These are phyloP conservation scores for Polydesmus complanatus DNA, from an alignment of 2,888 invertebrate species.

Conservation along the genomic window DNA sequence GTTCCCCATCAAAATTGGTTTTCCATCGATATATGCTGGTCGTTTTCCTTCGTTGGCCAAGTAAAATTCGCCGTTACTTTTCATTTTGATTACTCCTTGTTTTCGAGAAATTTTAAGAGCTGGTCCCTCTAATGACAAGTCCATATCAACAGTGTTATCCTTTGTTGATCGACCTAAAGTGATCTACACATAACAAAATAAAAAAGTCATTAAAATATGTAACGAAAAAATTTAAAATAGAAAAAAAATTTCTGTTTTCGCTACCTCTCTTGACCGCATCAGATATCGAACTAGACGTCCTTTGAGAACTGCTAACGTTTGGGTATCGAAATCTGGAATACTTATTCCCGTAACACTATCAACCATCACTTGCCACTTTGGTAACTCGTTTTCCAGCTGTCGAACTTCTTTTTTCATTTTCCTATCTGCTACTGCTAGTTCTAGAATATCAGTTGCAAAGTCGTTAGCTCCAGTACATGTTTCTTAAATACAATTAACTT, in stretches of 20 bases:
- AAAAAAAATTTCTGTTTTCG: constrained; percentile 4
- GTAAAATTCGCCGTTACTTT: constrained; percentile 89
- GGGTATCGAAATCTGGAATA: constrained; percentile 77
- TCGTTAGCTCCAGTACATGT: too few relatives aligned
- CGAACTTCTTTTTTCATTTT: constrained; percentile 73
- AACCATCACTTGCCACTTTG: constrained; percentile 75
- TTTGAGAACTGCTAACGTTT: constrained; percentile 79
- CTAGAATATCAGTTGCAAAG: constrained; percentile 19
- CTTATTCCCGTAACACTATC: constrained; percentile 75
- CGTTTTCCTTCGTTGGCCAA: constrained; percentile 88
- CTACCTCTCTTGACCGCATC: constrained; percentile 77
- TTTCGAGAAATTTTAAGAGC: constrained; percentile 84
- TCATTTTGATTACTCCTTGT: constrained; percentile 76
- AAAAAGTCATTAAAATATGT: constrained; percentile 15
- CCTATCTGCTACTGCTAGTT: constrained; percentile 31
- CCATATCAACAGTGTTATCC: constrained; percentile 81
- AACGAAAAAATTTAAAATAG: constrained; percentile 2
- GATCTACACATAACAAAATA: constrained; percentile 45
- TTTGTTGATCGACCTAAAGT: constrained; percentile 81
- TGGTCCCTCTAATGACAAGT: constrained; percentile 83
- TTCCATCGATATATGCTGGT: constrained; percentile 85
- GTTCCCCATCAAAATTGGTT: constrained; percentile 72
- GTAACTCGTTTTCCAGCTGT: constrained; percentile 70
- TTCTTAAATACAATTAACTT: too few relatives aligned
- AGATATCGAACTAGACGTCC: constrained; percentile 84